These are phyloP conservation scores for Stomatorhinus ivindoensis DNA, from an alignment of 2,113 vertebrate genomes.

Conservation along the genomic window DNA sequence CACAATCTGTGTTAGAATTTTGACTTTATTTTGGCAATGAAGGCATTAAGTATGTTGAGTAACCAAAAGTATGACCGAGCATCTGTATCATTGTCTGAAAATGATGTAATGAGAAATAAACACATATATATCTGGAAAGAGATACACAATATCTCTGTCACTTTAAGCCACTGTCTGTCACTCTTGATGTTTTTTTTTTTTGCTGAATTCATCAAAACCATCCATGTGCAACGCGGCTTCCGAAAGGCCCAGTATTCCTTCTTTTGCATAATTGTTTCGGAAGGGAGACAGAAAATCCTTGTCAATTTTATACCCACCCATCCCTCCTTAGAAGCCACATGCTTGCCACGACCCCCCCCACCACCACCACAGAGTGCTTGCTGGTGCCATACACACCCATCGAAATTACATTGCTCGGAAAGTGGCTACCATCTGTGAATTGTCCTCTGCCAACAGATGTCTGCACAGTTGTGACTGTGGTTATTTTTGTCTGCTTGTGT, in stretches of 20 bases:
- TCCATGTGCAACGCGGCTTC: not conserved
- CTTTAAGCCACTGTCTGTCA: not conserved
- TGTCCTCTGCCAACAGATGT: not conserved
- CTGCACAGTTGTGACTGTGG: not conserved
- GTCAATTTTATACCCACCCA: not conserved
- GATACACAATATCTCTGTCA: not conserved
- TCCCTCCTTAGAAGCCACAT: not conserved
- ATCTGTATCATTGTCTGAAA: not conserved
- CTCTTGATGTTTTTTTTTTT: not conserved
- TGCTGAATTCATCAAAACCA: not conserved
- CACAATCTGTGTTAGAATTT: not conserved
- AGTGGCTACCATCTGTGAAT: conserved; percentile 11
- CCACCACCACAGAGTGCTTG: not conserved
- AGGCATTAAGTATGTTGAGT: not conserved
- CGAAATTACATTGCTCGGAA: conserved; percentile 3
- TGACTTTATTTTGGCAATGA: not conserved
- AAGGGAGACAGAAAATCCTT: not conserved
- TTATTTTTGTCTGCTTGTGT: not conserved
- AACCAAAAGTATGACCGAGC: not conserved
- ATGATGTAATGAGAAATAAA: not conserved
- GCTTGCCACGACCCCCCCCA: not conserved
- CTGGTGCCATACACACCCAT: not conserved
- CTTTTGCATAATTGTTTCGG: not conserved
- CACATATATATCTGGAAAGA: not conserved
- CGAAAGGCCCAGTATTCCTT: not conserved